Conservation (phyloP, 2,888 invertebrate species). For the Zaprionus bogoriensis region DNA sequence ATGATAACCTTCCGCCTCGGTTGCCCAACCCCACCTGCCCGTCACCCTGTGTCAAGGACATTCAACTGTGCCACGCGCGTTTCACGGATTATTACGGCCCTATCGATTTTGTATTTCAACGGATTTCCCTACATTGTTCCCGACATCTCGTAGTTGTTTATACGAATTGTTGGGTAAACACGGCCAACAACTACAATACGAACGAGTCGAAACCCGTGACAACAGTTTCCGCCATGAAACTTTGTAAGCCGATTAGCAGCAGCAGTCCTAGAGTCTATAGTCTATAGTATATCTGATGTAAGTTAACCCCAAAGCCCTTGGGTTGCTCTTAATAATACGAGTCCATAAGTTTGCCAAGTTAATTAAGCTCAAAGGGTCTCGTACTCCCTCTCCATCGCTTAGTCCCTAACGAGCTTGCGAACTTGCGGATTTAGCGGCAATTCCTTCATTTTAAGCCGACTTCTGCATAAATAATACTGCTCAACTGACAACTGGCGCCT, state of each 20-base stretch:
- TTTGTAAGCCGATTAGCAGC: background rate
- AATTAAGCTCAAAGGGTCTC: too few species aligned
- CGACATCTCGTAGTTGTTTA: background rate
- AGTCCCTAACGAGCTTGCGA: background rate
- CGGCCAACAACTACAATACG: background rate
- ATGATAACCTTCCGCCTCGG: slow-evolving; percentile 19
- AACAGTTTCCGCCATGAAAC: background rate
- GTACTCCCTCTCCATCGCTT: too few species aligned
- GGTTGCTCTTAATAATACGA: too few species aligned
- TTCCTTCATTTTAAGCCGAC: background rate
- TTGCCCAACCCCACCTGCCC: background rate
- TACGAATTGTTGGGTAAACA: background rate
- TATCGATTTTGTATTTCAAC: slow-evolving; percentile 45
- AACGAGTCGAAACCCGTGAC: background rate
- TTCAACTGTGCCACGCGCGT: slow-evolving; percentile 37
- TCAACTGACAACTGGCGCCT: too few species aligned
- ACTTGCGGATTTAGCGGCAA: too few species aligned
- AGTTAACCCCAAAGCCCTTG: too few species aligned
- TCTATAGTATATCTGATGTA: background rate
- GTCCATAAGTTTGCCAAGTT: too few species aligned
- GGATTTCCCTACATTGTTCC: slow-evolving; percentile 19
- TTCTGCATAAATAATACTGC: background rate
- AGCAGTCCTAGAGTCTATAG: background rate
- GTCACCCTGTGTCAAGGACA: slow-evolving; percentile 68
- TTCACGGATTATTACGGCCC: slow-evolving; percentile 17